Conservation (phyloP, 37 sponge, comb jelly and placozoan genomes). For the Trichoplax adhaerens region DNA sequence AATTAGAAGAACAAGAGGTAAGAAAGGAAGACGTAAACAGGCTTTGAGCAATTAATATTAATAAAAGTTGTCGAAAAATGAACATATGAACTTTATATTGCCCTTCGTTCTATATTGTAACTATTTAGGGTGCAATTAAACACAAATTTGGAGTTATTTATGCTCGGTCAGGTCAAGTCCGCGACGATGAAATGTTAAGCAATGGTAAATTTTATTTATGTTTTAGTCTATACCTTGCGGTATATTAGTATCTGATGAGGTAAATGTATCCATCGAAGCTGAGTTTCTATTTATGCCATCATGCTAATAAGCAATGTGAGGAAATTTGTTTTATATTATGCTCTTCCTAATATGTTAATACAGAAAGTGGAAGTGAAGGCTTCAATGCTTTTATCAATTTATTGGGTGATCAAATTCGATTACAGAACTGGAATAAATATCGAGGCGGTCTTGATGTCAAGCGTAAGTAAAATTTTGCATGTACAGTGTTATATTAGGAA, state of each 20-base stretch:
- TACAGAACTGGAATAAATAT: conserved; percentile 41
- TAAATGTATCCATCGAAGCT: no score
- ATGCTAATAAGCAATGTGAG: no score
- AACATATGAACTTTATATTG: no score
- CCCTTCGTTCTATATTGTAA: no score
- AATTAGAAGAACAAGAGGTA: conserved; percentile 73
- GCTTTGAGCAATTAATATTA: no score
- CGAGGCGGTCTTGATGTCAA: conserved; percentile 58
- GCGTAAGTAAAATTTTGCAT: conserved; percentile 16
- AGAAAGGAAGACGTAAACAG: neutral
- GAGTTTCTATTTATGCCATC: no score
- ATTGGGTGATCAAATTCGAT: conserved; percentile 32
- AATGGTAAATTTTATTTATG: conserved; percentile 34
- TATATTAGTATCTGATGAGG: no score
- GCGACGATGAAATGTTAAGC: conserved; percentile 65
- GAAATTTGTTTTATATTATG: no score
- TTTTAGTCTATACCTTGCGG: no score
- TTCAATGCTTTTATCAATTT: conserved; percentile 23
- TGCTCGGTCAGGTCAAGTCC: conserved; percentile 43
- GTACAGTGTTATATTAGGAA: no score
- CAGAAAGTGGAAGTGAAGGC: conserved; percentile 10
- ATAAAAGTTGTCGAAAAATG: no score
- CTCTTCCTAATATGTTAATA: no score
- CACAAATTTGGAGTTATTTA: conserved; percentile 95
- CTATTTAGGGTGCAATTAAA: conserved; percentile 52